A percentile compares a stretch with the other conserved stretches of the same genome.
Conservation (phyloP, 2,113 vertebrate genomes). For the Todiramphus chloris region DNA sequence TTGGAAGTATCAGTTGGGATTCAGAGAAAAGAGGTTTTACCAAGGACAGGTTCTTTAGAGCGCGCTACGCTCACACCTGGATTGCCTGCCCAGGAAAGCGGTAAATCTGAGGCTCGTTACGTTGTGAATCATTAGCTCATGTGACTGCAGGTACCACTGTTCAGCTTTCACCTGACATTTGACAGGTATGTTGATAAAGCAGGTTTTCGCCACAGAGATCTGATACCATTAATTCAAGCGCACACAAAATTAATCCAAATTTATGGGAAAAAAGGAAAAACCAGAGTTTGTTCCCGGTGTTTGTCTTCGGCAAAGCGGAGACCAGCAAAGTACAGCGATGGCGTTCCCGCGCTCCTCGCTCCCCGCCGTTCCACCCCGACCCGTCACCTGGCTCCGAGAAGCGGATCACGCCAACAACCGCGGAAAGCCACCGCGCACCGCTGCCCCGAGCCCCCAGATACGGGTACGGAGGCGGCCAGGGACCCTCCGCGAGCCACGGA, state of each 20-base stretch:
- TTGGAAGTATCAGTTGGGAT: rapidly evolving
- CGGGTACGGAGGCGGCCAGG: too few species aligned
- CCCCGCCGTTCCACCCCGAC: background rate
- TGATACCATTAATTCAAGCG: background rate
- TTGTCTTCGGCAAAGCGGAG: background rate
- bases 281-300: rapidly evolving
- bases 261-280: background rate
- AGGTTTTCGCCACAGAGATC: background rate
- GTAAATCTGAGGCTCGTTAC: background rate
- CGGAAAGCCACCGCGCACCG: rapidly evolving
- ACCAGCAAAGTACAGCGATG: background rate
- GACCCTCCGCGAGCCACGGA: background rate
- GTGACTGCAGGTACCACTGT: background rate
- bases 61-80: background rate
- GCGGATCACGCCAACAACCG: background rate
- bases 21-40: background rate
- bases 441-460: too few species aligned
- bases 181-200: background rate
- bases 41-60: background rate
- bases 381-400: background rate
- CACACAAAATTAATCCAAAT: background rate
- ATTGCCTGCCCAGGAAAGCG: background rate
- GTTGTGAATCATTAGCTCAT: background rate
- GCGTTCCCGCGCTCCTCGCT: background rate
- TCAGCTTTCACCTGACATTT: background rate